Evolutionary conservation across 2,888 invertebrate species (phyloP).

Genomic region (Halictus quadricinctus): DNA sequence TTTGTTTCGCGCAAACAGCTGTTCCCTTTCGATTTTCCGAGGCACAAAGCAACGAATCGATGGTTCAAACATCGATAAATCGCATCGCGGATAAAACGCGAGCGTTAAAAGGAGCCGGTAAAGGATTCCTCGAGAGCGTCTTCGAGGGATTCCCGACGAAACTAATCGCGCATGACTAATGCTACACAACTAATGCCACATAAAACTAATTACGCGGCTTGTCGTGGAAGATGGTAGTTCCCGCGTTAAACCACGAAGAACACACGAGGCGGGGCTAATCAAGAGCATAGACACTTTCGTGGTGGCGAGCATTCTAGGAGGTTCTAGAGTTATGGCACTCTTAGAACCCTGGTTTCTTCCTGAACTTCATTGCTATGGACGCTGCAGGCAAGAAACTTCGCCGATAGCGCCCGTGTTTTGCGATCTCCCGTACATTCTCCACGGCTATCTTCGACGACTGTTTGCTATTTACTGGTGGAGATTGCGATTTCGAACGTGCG

Average conservation of each 20-base stretch:
- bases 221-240: background rate
- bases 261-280: background rate
- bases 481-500: background rate
- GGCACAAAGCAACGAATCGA: background rate
- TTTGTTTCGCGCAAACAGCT: background rate
- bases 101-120: background rate
- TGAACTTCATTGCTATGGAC: background rate
- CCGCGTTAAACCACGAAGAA: background rate
- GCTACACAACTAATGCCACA: background rate
- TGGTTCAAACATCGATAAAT: background rate
- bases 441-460: constrained; percentile 6
- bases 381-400: constrained; percentile 7
- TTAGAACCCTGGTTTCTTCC: background rate
- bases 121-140: background rate
- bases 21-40: background rate
- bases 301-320: background rate
- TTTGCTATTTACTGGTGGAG: constrained; percentile 4
- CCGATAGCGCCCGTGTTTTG: background rate
- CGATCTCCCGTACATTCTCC: background rate
- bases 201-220: background rate
- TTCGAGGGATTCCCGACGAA: background rate
- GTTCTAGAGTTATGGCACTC: constrained; percentile 6
- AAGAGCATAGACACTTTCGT: constrained; percentile 7
- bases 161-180: constrained; percentile 6
- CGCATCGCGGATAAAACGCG: background rate